A percentile compares a stretch with the other conserved stretches of the same genome.
These are phyloP conservation scores for Osmerus eperlanus DNA, from an alignment of 2,113 vertebrate genomes.

Conservation along the genomic window DNA sequence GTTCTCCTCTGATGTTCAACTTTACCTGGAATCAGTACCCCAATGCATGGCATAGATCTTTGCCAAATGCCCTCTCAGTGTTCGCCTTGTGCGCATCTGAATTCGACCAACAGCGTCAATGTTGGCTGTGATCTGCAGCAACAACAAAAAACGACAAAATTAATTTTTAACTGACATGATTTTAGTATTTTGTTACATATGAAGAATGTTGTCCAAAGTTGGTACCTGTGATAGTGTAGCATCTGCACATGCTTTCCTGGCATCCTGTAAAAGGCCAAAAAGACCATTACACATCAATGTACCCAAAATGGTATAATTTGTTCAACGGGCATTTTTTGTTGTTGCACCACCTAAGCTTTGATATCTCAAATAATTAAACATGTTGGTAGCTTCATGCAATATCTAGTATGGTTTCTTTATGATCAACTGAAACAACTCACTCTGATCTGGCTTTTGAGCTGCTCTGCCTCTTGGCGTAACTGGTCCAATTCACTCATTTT, in stretches of 20 bases:
- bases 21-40: slow-evolving; percentile 97
- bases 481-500: slow-evolving; percentile 99
- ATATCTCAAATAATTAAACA: neutral
- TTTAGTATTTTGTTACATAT: neutral
- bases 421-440: slow-evolving; percentile 66
- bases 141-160: neutral
- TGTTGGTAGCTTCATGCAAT: neutral
- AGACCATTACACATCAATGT: neutral
- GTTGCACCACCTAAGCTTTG: too few relatives aligned
- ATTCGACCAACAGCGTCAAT: slow-evolving; percentile 98
- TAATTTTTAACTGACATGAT: neutral
- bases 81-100: slow-evolving; percentile 98
- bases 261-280: slow-evolving; percentile 62
- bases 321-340: too few relatives aligned
- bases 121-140: slow-evolving; percentile 92
- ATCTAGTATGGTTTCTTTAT: too few relatives aligned
- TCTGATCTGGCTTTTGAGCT: slow-evolving; percentile 99
- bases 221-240: slow-evolving; percentile 96
- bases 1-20: neutral
- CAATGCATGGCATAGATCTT: slow-evolving; percentile 99
- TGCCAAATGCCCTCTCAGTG: slow-evolving; percentile 94
- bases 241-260: slow-evolving; percentile 85
- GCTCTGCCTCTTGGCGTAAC: slow-evolving; percentile 99
- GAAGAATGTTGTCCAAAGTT: neutral
- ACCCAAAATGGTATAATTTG: neutral